phyloP scores from a whole-genome alignment of 2,797 vertebrate genomes.

The Acanthornis magna region DNA sequence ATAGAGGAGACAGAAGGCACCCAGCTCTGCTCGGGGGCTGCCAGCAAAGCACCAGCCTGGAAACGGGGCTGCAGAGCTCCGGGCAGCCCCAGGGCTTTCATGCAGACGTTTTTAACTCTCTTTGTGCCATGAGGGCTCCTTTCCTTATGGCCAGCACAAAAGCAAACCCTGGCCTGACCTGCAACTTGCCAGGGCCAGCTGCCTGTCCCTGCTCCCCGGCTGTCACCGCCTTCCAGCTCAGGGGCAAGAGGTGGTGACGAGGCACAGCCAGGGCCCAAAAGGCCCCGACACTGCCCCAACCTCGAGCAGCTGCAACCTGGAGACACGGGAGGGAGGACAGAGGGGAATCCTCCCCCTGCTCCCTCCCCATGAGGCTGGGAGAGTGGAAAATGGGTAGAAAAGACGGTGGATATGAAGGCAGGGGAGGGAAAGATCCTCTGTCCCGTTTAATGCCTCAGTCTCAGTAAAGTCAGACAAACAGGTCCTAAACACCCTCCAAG shows the following conservation, averaged over 20 bases:
- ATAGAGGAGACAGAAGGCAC: conserved; percentile 16
- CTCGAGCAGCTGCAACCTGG: not conserved
- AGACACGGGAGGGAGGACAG: rapidly evolving
- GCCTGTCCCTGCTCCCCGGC: not conserved
- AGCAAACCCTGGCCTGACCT: not conserved
- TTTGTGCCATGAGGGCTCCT: not conserved
- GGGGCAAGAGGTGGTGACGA: rapidly evolving
- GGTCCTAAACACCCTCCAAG: not conserved
- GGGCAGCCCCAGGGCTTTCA: not conserved
- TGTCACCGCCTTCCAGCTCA: not conserved
- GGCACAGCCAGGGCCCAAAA: not conserved
- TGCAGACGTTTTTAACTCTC: not conserved
- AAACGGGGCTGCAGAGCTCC: not conserved
- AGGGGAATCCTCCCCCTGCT: not conserved
- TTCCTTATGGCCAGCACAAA: conserved; percentile 3
- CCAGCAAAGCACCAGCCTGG: not conserved
- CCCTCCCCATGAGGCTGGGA: not conserved
- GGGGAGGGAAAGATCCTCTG: not conserved
- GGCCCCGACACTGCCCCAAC: not conserved
- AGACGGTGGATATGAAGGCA: not conserved
- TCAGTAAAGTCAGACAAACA: not conserved
- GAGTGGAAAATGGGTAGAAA: not conserved
- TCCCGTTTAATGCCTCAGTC: not conserved
- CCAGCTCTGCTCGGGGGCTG: not conserved
- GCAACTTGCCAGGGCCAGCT: not conserved